phyloP scores from a whole-genome alignment of 2,113 vertebrate species.

The Rhynchomys soricoides region DNA sequence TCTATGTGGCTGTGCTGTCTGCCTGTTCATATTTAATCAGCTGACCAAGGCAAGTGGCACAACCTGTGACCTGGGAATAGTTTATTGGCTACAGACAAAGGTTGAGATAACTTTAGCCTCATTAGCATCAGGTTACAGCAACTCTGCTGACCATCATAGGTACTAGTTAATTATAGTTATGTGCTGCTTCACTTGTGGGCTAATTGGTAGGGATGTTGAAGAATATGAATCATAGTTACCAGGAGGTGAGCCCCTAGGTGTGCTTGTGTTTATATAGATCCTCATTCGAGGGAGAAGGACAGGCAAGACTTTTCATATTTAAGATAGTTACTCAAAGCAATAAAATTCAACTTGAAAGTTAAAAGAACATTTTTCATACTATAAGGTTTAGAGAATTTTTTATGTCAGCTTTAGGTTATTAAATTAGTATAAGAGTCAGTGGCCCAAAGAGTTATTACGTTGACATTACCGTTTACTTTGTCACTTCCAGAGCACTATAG shows the following conservation, averaged over 20 bases:
- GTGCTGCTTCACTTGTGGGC: not conserved
- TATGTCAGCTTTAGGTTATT: not conserved
- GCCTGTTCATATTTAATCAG: not conserved
- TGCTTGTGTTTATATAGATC: not conserved
- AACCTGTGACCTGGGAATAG: not conserved
- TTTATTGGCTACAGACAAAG: not conserved
- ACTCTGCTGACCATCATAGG: not conserved
- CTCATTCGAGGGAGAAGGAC: not conserved
- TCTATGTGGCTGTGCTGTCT: not conserved
- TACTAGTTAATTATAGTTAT: constrained; percentile 21
- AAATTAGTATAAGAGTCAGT: not conserved
- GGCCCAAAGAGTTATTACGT: not conserved
- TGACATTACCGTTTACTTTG: not conserved
- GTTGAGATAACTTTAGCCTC: constrained; percentile 14
- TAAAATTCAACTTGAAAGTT: constrained; percentile 40
- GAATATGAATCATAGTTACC: not conserved
- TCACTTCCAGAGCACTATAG: not conserved
- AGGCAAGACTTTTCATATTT: constrained; percentile 26
- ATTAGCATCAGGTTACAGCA: not conserved
- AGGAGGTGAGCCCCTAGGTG: not conserved
- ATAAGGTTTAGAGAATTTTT: not conserved
- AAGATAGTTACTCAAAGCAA: constrained; percentile 53
- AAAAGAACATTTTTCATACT: not conserved
- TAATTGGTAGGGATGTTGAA: constrained; percentile 27
- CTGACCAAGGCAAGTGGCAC: not conserved